Conservation (phyloP, 1,140 invertebrate species). For the Phocides pigmalion region DNA sequence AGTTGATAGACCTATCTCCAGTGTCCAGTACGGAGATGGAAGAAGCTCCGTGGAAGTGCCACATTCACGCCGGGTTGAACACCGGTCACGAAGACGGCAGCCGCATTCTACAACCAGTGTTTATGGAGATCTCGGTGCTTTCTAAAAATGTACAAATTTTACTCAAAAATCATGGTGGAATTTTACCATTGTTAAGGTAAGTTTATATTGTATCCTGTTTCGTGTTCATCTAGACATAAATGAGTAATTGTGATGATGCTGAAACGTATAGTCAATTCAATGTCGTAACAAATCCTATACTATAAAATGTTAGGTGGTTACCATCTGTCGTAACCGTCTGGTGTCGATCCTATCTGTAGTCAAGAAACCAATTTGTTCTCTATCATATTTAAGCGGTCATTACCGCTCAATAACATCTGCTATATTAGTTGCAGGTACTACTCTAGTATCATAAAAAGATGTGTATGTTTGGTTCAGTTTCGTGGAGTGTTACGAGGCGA, state of each 20-base stretch:
- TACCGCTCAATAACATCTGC: no score
- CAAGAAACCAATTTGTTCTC: no score
- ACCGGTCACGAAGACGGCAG: constrained; percentile 86
- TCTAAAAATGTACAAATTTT: constrained; percentile 87
- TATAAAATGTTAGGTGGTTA: no score
- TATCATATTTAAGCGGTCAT: no score
- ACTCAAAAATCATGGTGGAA: constrained; percentile 78
- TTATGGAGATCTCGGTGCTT: constrained; percentile 87
- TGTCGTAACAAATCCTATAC: no score
- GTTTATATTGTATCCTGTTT: constrained; percentile 14
- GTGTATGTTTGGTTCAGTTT: constrained; percentile 84
- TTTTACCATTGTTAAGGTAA: constrained; percentile 72
- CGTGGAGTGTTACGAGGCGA: constrained; percentile 90
- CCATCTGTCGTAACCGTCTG: no score
- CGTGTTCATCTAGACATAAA: no score
- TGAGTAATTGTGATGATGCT: no score
- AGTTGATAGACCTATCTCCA: constrained; percentile 76
- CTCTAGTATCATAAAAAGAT: not conserved
- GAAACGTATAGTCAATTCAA: no score
- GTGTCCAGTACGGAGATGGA: constrained; percentile 63
- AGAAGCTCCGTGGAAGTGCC: constrained; percentile 83
- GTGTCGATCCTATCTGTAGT: no score
- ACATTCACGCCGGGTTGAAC: constrained; percentile 83
- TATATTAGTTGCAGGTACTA: no score
- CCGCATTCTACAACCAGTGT: constrained; percentile 88